phyloP scores from a whole-genome alignment of 2,113 vertebrate species.

The Tretioscincus oriximinensis region DNA sequence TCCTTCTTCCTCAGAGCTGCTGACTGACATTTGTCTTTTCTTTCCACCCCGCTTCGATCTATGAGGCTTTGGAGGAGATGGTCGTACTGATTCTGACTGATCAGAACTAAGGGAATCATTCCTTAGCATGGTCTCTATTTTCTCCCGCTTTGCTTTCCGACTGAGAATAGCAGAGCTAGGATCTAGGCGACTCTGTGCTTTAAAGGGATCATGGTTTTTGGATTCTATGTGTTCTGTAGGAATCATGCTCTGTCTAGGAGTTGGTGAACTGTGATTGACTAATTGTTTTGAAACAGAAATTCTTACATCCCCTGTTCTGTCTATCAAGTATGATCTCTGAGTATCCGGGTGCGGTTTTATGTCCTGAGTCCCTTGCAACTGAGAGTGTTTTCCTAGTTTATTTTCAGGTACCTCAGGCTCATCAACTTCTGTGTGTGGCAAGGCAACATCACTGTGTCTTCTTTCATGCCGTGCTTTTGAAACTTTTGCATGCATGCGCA shows the following conservation, averaged over 20 bases:
- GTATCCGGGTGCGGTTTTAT: conserved; percentile 81
- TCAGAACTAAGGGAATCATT: conserved; percentile 98
- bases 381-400: conserved; percentile 78
- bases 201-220: conserved; percentile 82
- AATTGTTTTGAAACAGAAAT: conserved; percentile 73
- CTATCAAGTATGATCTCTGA: conserved; percentile 81
- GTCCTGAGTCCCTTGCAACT: conserved; percentile 73
- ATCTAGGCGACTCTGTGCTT: conserved; percentile 84
- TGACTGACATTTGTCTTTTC: conserved; percentile 98
- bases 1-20: conserved; percentile 98
- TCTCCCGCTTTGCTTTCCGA: conserved; percentile 87
- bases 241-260: conserved; percentile 72
- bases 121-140: conserved; percentile 89
- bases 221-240: conserved; percentile 74
- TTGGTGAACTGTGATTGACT: conserved; percentile 75
- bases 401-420: conserved; percentile 77
- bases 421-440: conserved; percentile 78
- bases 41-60: conserved; percentile 89
- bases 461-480: conserved; percentile 93
- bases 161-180: conserved; percentile 77
- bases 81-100: conserved; percentile 93
- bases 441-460: conserved; percentile 93
- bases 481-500: conserved; percentile 96
- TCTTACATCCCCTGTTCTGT: conserved; percentile 85
- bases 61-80: conserved; percentile 91